Evolutionary conservation across 2,888 invertebrate genomes (phyloP).

Genomic region (Pyrgus malvae): DNA sequence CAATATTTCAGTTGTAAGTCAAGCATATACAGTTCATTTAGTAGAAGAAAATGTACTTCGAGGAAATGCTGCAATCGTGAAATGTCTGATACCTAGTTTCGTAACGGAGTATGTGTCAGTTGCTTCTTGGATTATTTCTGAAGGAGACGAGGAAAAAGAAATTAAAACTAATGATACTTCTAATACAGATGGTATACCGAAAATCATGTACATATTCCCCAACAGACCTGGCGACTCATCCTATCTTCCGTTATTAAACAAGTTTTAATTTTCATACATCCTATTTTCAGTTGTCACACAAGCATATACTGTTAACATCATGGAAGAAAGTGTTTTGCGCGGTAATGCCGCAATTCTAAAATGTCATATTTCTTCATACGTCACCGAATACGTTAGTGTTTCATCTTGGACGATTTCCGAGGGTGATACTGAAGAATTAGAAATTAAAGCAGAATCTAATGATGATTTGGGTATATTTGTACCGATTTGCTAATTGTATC

Average conservation of each 20-base stretch:
- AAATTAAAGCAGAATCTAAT: constrained; percentile 69
- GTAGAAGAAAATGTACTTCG: constrained; percentile 93
- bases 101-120: constrained; percentile 92
- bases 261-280: constrained; percentile 27
- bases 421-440: constrained; percentile 72
- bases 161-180: constrained; percentile 56
- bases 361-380: constrained; percentile 96
- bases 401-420: constrained; percentile 93
- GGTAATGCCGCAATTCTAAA: constrained; percentile 95
- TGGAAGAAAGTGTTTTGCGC: constrained; percentile 95
- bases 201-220: neutral
- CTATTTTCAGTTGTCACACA: constrained; percentile 91
- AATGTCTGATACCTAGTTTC: constrained; percentile 92
- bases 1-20: constrained; percentile 76
- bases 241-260: constrained; percentile 3
- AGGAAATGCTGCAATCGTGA: constrained; percentile 90
- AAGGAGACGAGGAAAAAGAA: constrained; percentile 66
- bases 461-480: constrained; percentile 62
- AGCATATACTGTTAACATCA: constrained; percentile 92
- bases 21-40: constrained; percentile 91
- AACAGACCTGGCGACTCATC: constrained; percentile 11
- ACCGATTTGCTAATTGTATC: constrained; percentile 2
- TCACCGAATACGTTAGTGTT: constrained; percentile 94
- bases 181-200: constrained; percentile 57
- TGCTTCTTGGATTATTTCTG: constrained; percentile 89